Conservation (phyloP, 2,888 invertebrate species). For the Caenorhabditis sulstoni region DNA sequence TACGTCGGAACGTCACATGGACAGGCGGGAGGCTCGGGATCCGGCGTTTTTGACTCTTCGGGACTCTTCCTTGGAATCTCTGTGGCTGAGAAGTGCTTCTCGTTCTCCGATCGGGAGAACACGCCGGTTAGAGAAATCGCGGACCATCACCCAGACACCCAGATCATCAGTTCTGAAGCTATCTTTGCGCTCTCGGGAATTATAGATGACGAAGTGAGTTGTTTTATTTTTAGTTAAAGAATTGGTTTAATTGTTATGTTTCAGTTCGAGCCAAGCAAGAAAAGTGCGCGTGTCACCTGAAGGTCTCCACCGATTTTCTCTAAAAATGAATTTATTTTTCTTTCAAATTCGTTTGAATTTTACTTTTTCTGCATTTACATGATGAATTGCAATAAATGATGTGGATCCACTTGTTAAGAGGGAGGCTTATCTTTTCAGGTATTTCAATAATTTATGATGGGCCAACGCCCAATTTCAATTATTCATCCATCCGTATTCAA, state of each 20-base stretch:
- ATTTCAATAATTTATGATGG: constrained; percentile 1
- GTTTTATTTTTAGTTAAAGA: constrained; percentile 27
- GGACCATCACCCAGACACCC: constrained; percentile 20
- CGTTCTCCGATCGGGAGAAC: background rate
- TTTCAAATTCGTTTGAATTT: constrained; percentile 3
- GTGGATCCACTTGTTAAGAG: constrained; percentile 3
- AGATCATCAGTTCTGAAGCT: constrained; percentile 11
- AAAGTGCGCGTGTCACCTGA: constrained; percentile 16
- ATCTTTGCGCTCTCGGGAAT: constrained; percentile 13
- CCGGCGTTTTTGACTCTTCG: constrained; percentile 3
- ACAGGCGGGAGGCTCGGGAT: constrained; percentile 11
- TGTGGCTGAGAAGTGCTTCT: constrained; percentile 5
- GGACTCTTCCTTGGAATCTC: constrained; percentile 25
- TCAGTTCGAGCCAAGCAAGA: constrained; percentile 18
- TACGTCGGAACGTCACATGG: constrained; percentile 14
- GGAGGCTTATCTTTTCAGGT: constrained; percentile 7
- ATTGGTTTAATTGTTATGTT: constrained; percentile 30
- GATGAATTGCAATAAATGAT: background rate
- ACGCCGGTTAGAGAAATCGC: constrained; percentile 24
- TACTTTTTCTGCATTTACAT: constrained; percentile 3
- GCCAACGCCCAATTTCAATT: constrained; percentile 1
- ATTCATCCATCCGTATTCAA: constrained; percentile 5
- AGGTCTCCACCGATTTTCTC: constrained; percentile 6
- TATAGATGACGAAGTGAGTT: constrained; percentile 14
- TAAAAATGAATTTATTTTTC: constrained; percentile 3